phyloP scores from a whole-genome alignment of 1,140 invertebrate species.

The Drosophila biarmipes region DNA sequence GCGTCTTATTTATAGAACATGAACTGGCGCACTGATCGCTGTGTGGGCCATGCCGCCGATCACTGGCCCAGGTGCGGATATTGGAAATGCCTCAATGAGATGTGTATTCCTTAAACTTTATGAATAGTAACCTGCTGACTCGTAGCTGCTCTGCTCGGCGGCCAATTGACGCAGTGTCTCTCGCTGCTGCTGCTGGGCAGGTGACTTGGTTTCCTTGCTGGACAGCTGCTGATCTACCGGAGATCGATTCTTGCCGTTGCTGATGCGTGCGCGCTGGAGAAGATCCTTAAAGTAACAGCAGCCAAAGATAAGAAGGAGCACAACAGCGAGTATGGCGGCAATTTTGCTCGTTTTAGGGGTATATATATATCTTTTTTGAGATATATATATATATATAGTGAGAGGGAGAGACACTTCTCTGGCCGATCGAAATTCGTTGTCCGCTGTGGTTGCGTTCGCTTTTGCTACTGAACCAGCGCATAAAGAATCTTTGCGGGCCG shows the following conservation, averaged over 20 bases:
- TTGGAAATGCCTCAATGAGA: conserved; percentile 28
- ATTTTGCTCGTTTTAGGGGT: conserved; percentile 47
- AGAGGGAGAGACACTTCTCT: conserved; percentile 3
- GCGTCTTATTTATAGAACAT: conserved; percentile 64
- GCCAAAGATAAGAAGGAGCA: conserved; percentile 48
- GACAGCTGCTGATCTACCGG: conserved; percentile 30
- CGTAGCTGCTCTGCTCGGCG: conserved; percentile 64
- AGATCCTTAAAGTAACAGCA: conserved; percentile 69
- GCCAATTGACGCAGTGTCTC: conserved; percentile 59
- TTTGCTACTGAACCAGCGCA: conserved; percentile 56
- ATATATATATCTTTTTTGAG: conserved; percentile 26
- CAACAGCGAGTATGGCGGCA: conserved; percentile 45
- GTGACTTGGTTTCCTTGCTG: conserved; percentile 26
- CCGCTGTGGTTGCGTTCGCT: conserved; percentile 44
- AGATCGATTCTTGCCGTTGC: conserved; percentile 32
- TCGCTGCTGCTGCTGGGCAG: conserved; percentile 50
- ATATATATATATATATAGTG: conserved; percentile 22
- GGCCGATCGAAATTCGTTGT: conserved; percentile 27
- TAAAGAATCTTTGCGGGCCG: conserved; percentile 30
- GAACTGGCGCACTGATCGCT: conserved; percentile 69
- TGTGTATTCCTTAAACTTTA: conserved; percentile 3
- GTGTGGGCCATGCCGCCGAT: conserved; percentile 30
- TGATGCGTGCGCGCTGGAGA: conserved; percentile 54
- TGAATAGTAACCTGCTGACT: conserved; percentile 49
- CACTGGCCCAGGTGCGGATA: conserved; percentile 47